Conservation (phyloP, 1,140 invertebrate species). For the Odontomachus brunneus region DNA sequence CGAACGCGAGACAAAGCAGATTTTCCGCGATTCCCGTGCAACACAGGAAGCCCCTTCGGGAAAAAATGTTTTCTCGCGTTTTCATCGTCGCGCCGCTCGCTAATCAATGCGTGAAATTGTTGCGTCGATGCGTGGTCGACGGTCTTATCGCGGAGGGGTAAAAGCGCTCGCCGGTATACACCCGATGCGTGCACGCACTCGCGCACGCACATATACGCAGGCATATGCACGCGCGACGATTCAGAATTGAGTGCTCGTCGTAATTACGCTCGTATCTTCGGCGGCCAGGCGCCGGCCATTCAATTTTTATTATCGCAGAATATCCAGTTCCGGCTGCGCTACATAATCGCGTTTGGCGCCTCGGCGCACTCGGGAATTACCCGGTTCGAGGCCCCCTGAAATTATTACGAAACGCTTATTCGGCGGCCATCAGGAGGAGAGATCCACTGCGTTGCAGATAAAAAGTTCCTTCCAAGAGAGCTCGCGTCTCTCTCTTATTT, state of each 20-base stretch:
- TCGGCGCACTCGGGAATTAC: conserved; percentile 71
- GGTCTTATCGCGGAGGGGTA: conserved; percentile 54
- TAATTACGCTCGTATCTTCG: conserved; percentile 73
- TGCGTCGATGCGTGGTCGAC: conserved; percentile 25
- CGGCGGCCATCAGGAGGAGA: conserved; percentile 19
- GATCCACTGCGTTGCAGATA: conserved; percentile 42
- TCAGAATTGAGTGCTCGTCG: conserved; percentile 68
- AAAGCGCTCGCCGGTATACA: conserved; percentile 25
- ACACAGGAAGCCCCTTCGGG: conserved; percentile 15
- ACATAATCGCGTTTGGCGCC: conserved; percentile 74
- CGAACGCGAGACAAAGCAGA: neutral
- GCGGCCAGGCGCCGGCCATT: conserved; percentile 63
- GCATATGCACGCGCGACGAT: conserved; percentile 52
- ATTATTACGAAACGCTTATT: conserved; percentile 69
- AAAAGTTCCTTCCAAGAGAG: conserved; percentile 19
- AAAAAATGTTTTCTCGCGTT: conserved; percentile 2
- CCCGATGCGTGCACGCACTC: neutral
- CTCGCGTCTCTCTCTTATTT: conserved; percentile 43
- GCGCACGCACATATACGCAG: neutral
- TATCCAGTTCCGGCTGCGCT: conserved; percentile 61
- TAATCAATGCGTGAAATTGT: conserved; percentile 65
- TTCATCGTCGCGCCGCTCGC: neutral
- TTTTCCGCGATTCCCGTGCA: neutral
- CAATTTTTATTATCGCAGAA: conserved; percentile 72
- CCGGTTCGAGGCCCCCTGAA: conserved; percentile 68